Evolutionary conservation across 2,797 vertebrate genomes (phyloP), one percentile per base, ranked within the genome.

Genomic region (Phataginus tricuspis): DNA sequence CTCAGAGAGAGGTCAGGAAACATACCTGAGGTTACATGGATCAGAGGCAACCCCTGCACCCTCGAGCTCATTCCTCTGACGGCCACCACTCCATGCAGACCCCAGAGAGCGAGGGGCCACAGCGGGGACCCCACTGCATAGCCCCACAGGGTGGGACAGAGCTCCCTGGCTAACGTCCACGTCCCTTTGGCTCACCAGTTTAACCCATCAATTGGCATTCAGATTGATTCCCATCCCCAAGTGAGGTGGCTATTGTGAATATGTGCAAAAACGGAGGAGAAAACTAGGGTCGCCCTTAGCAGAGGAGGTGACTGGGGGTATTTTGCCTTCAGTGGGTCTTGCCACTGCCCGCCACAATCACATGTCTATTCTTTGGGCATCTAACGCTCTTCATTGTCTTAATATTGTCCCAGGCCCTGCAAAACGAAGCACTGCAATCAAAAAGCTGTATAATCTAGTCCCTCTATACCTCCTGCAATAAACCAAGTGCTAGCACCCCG

Each of bases 81-180:
- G 8, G 10, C 55, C 19, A 25, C 3, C 4, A 4, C 63, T 12
- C 6, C 21, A 21, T 0, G 0, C 2, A 83, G 49, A 51, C 23
- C n/a, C 27, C 49, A 55, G 64, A 59, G 13, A 34, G 29, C 3
- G 1, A 57, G 31, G 13, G 55, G 15, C 29, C 45, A 2, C 19
- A 68, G 0, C 1, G 2, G 31, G 57, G 29, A 29, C 1, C 11
- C 39, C 34, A 23, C 27, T 5, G n/a, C 55, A 59, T 57, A 75
- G 63, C 4, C 39, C 37, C 39, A 3, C 4, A 8, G 51, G 16
- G 21, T 37, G 7, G 19, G 25, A 80, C 15, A 12, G 42, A 66
- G 51, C 45, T 55, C 37, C n/a, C 5, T 23, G 15, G 61, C 15
- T 55, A 14, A 37, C 7, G 9, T 31, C n/a, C 45, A 2, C 1